Evolutionary conservation across 2,888 invertebrate genomes (phyloP).

Genomic region (Corbicula japonica): DNA sequence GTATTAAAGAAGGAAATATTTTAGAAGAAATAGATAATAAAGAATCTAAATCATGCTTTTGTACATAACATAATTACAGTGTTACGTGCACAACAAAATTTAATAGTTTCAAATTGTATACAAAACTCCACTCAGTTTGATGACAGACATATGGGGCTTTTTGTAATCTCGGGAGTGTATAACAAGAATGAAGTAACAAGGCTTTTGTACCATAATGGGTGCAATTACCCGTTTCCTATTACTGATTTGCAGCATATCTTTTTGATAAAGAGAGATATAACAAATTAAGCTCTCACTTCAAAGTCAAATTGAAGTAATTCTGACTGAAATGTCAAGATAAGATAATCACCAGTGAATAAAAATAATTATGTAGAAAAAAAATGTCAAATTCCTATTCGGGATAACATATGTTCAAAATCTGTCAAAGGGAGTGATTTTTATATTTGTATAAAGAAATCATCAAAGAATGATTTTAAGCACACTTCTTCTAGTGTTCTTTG

Average conservation of each 20-base stretch:
- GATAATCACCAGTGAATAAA: slow-evolving; percentile 38
- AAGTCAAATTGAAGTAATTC: slow-evolving; percentile 42
- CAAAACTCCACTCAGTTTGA: too few species aligned
- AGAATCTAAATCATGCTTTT: too few species aligned
- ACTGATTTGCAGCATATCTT: slow-evolving; percentile 31
- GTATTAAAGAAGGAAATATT: too few species aligned
- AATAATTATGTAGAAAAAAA: slow-evolving; percentile 18
- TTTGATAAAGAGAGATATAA: slow-evolving; percentile 37
- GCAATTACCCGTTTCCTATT: slow-evolving; percentile 32
- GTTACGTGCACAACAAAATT: too few species aligned
- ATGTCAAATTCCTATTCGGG: slow-evolving; percentile 12
- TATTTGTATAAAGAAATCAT: not conserved
- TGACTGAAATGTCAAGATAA: slow-evolving; percentile 40
- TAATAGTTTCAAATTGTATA: too few species aligned
- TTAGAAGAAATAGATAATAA: too few species aligned
- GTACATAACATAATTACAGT: too few species aligned
- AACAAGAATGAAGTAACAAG: not conserved
- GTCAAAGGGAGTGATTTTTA: not conserved
- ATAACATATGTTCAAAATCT: slow-evolving; percentile 14
- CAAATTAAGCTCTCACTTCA: slow-evolving; percentile 49
- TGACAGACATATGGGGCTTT: too few species aligned
- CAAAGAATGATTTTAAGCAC: too few species aligned
- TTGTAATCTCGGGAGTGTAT: not conserved
- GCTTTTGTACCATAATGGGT: slow-evolving; percentile 17
- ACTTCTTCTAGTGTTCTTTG: too few species aligned